Conservation (phyloP, 2,797 vertebrate genomes). For the Coregonus ussuriensis region DNA sequence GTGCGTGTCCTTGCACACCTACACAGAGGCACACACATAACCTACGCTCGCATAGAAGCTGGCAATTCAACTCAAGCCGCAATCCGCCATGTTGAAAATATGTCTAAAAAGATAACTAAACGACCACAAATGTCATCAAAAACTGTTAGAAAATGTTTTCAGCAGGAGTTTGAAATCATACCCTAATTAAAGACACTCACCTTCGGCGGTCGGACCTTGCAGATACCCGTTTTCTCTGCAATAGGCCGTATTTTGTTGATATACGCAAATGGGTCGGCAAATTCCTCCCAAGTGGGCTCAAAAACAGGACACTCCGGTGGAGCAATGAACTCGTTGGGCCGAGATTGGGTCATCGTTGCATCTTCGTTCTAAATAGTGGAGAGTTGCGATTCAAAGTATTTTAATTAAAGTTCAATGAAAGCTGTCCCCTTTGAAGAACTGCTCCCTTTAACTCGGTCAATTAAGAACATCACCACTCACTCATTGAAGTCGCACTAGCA, state of each 20-base stretch:
- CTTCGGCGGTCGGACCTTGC: conserved; percentile 93
- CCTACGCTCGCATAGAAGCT: conserved; percentile 17
- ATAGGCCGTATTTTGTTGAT: conserved; percentile 98
- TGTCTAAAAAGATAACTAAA: conserved; percentile 79
- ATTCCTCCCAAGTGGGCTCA: conserved; percentile 98
- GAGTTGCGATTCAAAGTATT: conserved; percentile 33
- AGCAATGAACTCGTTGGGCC: conserved; percentile 89
- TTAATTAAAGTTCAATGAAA: conserved; percentile 34
- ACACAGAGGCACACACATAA: neutral
- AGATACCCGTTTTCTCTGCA: conserved; percentile 96
- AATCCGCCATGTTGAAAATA: conserved; percentile 84
- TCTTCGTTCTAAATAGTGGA: conserved; percentile 59
- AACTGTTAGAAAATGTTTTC: conserved; percentile 17
- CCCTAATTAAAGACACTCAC: conserved; percentile 73
- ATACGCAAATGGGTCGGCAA: conserved; percentile 92
- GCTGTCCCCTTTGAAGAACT: conserved; percentile 22
- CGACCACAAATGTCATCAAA: conserved; percentile 23
- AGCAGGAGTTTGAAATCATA: neutral
- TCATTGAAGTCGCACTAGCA: conserved; percentile 74
- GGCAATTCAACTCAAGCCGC: conserved; percentile 70
- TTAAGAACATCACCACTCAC: conserved; percentile 76
- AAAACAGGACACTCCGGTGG: conserved; percentile 99
- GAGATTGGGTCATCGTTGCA: conserved; percentile 78
- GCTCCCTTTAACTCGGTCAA: conserved; percentile 45
- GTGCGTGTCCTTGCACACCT: neutral